A percentile compares a stretch with the other conserved stretches of the same genome.
phyloP scores from a whole-genome alignment of 2,888 invertebrate genomes.

The Ptychoptera albimana region DNA sequence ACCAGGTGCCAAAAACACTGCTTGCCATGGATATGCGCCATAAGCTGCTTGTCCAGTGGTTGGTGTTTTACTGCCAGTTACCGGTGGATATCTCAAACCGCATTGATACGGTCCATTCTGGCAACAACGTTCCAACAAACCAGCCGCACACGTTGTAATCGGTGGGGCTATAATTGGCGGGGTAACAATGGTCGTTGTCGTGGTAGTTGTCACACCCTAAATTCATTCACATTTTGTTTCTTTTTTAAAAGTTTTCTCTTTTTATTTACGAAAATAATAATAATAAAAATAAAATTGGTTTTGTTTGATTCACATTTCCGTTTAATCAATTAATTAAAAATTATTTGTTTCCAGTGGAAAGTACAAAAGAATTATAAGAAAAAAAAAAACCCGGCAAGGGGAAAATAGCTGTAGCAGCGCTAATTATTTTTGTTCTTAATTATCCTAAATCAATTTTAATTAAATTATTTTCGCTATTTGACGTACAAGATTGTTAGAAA shows the following conservation, averaged over 20 bases:
- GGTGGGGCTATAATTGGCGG: neutral
- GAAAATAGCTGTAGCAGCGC: neutral
- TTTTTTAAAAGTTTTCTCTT: no score
- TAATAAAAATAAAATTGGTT: neutral
- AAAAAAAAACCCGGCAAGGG: neutral
- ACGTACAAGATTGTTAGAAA: neutral
- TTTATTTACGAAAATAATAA: neutral
- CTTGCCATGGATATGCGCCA: slow-evolving; percentile 63
- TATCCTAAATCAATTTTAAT: slow-evolving; percentile 1
- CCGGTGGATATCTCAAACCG: slow-evolving; percentile 20
- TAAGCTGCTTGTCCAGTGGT: slow-evolving; percentile 40
- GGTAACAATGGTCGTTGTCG: neutral
- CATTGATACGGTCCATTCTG: slow-evolving; percentile 23
- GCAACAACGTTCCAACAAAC: slow-evolving; percentile 20
- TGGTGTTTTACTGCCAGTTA: slow-evolving; percentile 20
- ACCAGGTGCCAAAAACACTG: slow-evolving; percentile 38
- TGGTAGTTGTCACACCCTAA: neutral
- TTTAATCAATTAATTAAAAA: neutral
- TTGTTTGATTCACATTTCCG: no score
- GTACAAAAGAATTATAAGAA: no score
- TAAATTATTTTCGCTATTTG: neutral
- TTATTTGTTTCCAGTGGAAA: neutral
- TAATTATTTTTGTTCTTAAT: neutral
- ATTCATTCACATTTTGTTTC: no score
- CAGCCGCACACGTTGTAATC: slow-evolving; percentile 17